Evolutionary conservation across 1,140 invertebrate species (phyloP).

Genomic region (Brachionus asplanchnoidis): DNA sequence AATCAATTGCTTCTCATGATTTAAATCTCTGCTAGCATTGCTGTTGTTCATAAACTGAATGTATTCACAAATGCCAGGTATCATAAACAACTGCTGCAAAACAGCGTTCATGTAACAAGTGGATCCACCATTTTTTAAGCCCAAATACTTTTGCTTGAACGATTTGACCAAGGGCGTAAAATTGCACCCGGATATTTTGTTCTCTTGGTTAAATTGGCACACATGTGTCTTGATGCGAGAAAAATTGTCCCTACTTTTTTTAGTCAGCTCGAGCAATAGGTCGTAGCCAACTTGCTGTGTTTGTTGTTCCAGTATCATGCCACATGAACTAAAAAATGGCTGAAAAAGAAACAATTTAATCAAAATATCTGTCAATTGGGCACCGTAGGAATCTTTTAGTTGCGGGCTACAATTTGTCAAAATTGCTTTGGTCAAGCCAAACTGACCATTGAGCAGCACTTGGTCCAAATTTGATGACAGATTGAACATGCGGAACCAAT

Average conservation of each 20-base stretch:
- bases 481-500: conserved; percentile 60
- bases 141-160: conserved; percentile 50
- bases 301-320: not conserved
- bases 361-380: conserved; percentile 49
- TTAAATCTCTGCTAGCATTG: conserved; percentile 44
- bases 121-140: conserved; percentile 66
- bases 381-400: not conserved
- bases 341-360: conserved; percentile 60
- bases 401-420: conserved; percentile 54
- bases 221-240: conserved; percentile 53
- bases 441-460: conserved; percentile 58
- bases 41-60: conserved; percentile 44
- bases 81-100: conserved; percentile 71
- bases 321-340: not conserved
- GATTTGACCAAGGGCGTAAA: conserved; percentile 41
- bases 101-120: conserved; percentile 99
- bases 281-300: conserved; percentile 55
- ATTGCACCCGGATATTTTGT: conserved; percentile 60
- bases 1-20: conserved; percentile 60
- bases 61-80: conserved; percentile 52
- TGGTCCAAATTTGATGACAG: conserved; percentile 56
- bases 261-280: conserved; percentile 58
- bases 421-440: conserved; percentile 57
- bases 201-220: conserved; percentile 59
- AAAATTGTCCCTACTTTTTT: conserved; percentile 52